Conservation (phyloP, 2,888 invertebrate genomes). For the Hecatera dysodea region DNA sequence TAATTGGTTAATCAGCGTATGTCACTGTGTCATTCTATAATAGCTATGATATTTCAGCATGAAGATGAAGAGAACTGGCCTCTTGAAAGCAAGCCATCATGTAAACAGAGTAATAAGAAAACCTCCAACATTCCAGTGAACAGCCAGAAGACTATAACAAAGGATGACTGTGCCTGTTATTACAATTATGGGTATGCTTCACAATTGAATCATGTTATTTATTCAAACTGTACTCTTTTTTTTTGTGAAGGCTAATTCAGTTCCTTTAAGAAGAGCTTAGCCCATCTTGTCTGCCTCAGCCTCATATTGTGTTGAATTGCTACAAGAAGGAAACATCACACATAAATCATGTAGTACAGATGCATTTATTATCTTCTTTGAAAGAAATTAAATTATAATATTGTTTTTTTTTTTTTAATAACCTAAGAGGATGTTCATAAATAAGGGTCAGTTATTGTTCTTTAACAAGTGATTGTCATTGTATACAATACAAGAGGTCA, state of each 20-base stretch:
- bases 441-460: slow-evolving; percentile 10
- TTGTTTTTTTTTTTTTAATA: not conserved
- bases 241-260: not conserved
- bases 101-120: slow-evolving; percentile 80
- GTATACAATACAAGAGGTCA: slow-evolving; percentile 37
- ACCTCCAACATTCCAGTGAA: slow-evolving; percentile 73
- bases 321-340: not conserved
- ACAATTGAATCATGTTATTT: slow-evolving; percentile 1
- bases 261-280: not conserved
- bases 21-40: slow-evolving; percentile 8
- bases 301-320: not conserved
- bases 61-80: slow-evolving; percentile 88
- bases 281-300: not conserved
- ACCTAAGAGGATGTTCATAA: slow-evolving; percentile 13
- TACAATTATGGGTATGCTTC: slow-evolving; percentile 90
- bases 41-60: slow-evolving; percentile 74
- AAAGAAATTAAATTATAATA: not conserved
- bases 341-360: not conserved
- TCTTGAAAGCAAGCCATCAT: slow-evolving; percentile 80
- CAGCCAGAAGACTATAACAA: slow-evolving; percentile 78
- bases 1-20: not conserved
- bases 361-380: not conserved
- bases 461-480: slow-evolving; percentile 34
- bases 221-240: not conserved
- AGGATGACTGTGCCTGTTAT: slow-evolving; percentile 89